Conservation (phyloP, 2,888 invertebrate species). For the Syrista parreyssii region DNA sequence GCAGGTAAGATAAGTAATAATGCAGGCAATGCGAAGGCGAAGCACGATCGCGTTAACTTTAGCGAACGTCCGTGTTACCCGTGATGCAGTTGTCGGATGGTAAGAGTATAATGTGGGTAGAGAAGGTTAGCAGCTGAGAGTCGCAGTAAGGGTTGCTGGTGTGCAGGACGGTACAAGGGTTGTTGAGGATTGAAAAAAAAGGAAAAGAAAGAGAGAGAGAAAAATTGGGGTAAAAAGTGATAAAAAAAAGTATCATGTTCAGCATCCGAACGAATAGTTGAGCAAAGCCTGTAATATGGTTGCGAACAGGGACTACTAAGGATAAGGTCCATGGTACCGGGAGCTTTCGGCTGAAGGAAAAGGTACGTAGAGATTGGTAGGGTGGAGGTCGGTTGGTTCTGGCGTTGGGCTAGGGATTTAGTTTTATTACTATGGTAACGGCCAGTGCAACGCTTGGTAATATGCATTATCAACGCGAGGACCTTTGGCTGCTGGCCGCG, state of each 20-base stretch:
- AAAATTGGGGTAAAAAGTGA: slow-evolving; percentile 17
- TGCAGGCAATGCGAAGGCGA: slow-evolving; percentile 26
- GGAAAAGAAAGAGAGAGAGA: slow-evolving; percentile 10
- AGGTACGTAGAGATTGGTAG: neutral
- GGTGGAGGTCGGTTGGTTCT: neutral
- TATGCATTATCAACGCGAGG: slow-evolving; percentile 42
- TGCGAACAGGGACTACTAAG: neutral
- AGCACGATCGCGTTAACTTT: slow-evolving; percentile 32
- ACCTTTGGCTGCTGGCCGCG: slow-evolving; percentile 30
- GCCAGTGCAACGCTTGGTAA: slow-evolving; percentile 33
- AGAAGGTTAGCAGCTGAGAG: slow-evolving; percentile 9
- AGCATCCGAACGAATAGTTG: neutral
- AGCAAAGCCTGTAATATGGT: neutral
- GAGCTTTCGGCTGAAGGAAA: neutral
- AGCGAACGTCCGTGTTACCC: slow-evolving; percentile 22
- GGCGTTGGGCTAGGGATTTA: slow-evolving; percentile 27
- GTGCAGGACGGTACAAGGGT: neutral
- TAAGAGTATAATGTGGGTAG: slow-evolving; percentile 1
- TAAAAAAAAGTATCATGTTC: slow-evolving; percentile 26
- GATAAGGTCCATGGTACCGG: neutral
- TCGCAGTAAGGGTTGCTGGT: neutral
- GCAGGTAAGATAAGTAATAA: slow-evolving; percentile 20
- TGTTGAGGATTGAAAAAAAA: neutral
- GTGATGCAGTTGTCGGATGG: slow-evolving; percentile 19
- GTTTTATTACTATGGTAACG: slow-evolving; percentile 36